Evolutionary conservation across 2,888 invertebrate species (phyloP), one percentile per base, ranked within the genome.

Genomic region (Agonopterix alstromeriana): DNA sequence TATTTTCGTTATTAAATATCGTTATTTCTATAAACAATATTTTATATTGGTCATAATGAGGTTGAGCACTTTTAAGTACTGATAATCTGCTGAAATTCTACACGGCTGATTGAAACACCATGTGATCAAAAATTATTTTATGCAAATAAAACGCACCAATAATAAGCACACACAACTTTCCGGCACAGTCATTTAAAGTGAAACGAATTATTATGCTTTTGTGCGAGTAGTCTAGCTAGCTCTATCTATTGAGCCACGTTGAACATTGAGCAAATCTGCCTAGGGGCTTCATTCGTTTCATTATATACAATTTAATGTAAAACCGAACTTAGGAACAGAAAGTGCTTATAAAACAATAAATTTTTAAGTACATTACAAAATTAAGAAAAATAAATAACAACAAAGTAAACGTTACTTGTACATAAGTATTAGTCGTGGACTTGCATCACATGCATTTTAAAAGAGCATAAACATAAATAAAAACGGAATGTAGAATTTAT

Each of bases 401-500:
- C 68, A 73, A 77, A 70, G 42, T 11, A 42, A 76, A 64, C 65
- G 64, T 65, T 64, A 69, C 69, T 73, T 67, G 74, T 82, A 82
- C 80, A 77, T 75, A 73, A 80, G 66, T 64, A 69, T 80, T 78
- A 86, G 83, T 84, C 84, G 85, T 84, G 83, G 85, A 85, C 84
- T 84, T 80, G 88, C 87, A 88, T 88, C 71, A 83, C 69, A 88
- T 88, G 88, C 87, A 77, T 58, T 66, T 61, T 61, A 61, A 69
- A 69, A 73, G 27, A 27, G 7, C 69, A 74, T 67, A 74, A 74
- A 76, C 12, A 47, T 41, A 74, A 53, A 67, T 72, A 82, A 77
- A 74, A 85, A 83, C 72, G 87, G 86, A 87, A 88, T 86, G 84
- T 82, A 82, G 84, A 87, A 87, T 87, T 86, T 70, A 77, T 73